These are phyloP conservation scores for Perdix hodgsoniae DNA, from an alignment of 2,797 vertebrate genomes.

Conservation along the genomic window DNA sequence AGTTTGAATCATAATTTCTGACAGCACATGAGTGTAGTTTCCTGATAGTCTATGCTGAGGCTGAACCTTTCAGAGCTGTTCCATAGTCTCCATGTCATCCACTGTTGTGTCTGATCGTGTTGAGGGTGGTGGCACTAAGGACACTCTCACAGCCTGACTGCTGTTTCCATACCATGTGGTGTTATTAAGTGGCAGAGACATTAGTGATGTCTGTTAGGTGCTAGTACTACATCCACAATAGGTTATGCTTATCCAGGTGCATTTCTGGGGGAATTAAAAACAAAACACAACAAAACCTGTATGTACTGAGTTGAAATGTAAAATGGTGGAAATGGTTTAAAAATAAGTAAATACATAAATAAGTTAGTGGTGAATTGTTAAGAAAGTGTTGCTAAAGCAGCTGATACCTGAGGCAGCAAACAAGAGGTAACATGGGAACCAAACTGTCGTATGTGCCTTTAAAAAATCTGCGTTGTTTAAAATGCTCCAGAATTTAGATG, in stretches of 20 bases:
- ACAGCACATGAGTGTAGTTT: not conserved
- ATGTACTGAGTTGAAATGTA: not conserved
- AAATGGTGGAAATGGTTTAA: not conserved
- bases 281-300: not conserved
- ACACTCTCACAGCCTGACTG: not conserved
- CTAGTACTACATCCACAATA: not conserved
- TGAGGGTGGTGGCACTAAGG: not conserved
- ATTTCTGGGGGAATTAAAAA: not conserved
- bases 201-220: not conserved
- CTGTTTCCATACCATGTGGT: not conserved
- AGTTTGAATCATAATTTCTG: conserved; percentile 18
- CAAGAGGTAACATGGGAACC: conserved; percentile 16
- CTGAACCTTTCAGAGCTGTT: not conserved
- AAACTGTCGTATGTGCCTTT: not conserved
- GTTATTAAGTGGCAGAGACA: not conserved
- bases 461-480: conserved; percentile 29
- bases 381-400: not conserved
- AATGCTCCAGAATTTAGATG: conserved; percentile 55
- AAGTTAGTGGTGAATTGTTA: not conserved
- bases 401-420: not conserved
- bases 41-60: not conserved
- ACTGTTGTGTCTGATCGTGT: not conserved
- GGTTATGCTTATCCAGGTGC: not conserved
- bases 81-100: not conserved
- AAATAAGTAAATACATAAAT: too few species aligned